Evolutionary conservation across 1,140 invertebrate species (phyloP).

Genomic region (Gryon sp.): DNA sequence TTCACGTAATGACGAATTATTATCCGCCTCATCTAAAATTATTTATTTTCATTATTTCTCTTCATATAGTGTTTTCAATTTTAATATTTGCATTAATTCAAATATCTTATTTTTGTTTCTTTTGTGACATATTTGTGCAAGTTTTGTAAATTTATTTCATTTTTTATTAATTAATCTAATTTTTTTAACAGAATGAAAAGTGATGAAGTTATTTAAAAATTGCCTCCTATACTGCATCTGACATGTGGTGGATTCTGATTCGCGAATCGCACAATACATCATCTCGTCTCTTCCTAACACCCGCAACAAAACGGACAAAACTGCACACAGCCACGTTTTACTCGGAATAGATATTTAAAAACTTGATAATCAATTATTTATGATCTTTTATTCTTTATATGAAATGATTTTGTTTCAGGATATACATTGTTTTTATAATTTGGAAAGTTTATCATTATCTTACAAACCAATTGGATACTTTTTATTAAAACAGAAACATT

Average conservation of each 20-base stretch:
- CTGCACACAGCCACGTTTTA: conserved; percentile 8
- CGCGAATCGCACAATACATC: neutral
- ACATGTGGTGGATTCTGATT: conserved; percentile 19
- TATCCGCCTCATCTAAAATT: conserved; percentile 52
- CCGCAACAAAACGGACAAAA: neutral
- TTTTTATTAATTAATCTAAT: too few relatives aligned
- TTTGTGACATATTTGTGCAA: too few relatives aligned
- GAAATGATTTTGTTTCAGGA: neutral
- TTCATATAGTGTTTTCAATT: neutral
- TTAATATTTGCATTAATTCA: too few relatives aligned
- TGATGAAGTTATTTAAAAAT: too few relatives aligned
- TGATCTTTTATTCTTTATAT: neutral
- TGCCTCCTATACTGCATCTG: neutral
- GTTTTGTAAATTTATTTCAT: too few relatives aligned
- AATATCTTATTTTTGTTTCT: too few relatives aligned
- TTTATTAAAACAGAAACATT: too few relatives aligned
- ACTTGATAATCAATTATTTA: neutral
- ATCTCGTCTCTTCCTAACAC: neutral
- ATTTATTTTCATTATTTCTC: neutral
- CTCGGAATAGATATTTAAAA: conserved; percentile 1
- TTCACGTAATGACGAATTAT: conserved; percentile 55
- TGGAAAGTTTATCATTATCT: too few relatives aligned
- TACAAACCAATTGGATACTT: too few relatives aligned
- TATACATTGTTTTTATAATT: too few relatives aligned
- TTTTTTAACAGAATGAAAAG: too few relatives aligned